Evolutionary conservation across 37 sponge, comb jelly and placozoan species (phyloP).

Genomic region (Chondrilla cf. caribensis): DNA sequence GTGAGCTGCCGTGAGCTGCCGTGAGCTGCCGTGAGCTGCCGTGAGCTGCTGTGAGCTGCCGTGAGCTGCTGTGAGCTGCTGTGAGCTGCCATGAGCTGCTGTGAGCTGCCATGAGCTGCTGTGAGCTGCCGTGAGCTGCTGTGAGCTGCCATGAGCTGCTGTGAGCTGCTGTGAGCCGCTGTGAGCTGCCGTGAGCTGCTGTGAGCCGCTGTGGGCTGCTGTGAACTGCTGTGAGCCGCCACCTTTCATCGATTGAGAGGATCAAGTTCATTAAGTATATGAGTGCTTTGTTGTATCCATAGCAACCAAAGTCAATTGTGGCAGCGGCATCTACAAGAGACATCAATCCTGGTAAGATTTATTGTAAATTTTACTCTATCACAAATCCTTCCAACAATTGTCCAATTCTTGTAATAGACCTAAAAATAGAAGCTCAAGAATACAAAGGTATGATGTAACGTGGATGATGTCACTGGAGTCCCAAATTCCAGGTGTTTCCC

Average conservation of each 20-base stretch:
- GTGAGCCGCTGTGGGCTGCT: no score
- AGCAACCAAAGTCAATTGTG: constrained; percentile 81
- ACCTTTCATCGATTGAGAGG: no score
- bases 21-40: no score
- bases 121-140: no score
- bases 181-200: no score
- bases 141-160: no score
- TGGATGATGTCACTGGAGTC: neutral
- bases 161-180: no score
- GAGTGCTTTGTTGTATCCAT: neutral
- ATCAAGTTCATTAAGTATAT: no score
- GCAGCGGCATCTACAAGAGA: constrained; percentile 71
- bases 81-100: neutral
- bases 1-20: no score
- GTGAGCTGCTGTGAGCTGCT: neutral
- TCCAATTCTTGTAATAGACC: constrained; percentile 6
- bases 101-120: no score
- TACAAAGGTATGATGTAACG: constrained; percentile 39
- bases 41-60: neutral
- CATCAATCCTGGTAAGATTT: constrained; percentile 76
- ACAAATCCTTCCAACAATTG: no score
- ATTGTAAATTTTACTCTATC: neutral
- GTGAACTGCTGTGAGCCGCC: no score
- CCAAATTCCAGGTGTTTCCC: neutral
- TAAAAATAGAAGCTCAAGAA: constrained; percentile 56